Base-by-base conservation (phyloP, 2,113 vertebrate species). In the Macquaria ambigua region DNA sequence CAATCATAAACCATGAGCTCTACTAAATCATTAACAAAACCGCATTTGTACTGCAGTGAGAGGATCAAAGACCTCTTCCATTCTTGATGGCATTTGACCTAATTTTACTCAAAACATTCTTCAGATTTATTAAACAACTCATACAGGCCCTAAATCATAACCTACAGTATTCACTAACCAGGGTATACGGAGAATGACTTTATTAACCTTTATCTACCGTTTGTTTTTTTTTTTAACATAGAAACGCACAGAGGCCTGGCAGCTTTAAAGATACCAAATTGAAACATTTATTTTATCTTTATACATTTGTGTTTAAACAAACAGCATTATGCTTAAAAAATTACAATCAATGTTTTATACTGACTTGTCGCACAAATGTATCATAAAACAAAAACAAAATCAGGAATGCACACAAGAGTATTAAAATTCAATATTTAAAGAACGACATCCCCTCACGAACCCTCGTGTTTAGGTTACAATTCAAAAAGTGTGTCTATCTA, bases 261-360 rank as follows among this genome's bases (percentile, higher is more conserved):
- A 64, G 75, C 34, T 74, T 81, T 82, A 87, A 93, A 90, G 85
- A 91, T 88, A 90, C 77, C 88, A 93, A 93, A 93, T 64, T 76
- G 77, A 91, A 93, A 94, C 89, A 94, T 95, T 95, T 94, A 95
- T 94, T 93, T 91, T 87, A 87, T 66, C 73, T 83, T 91, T 82
- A 90, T 67, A 85, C 86, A 89, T 92, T 69, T 90, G 85, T 90
- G 84, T 93, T 90, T 82, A 87, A 93, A 85, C 87, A 86, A 92
- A 93, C 89, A 92, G 87, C 84, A 88, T 88, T 90, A 83, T 90
- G 79, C 84, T 88, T 92, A 85, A 91, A 93, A 92, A 93, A 86
- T 90, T 94, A 91, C 92, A 94, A 94, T 94, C 91, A 91, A 90
- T 78, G 79, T 85, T 93, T 84, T 86, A 84, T 92, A 95, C 87